Evolutionary conservation across 2,888 invertebrate genomes (phyloP).

Genomic region (Labia minor): DNA sequence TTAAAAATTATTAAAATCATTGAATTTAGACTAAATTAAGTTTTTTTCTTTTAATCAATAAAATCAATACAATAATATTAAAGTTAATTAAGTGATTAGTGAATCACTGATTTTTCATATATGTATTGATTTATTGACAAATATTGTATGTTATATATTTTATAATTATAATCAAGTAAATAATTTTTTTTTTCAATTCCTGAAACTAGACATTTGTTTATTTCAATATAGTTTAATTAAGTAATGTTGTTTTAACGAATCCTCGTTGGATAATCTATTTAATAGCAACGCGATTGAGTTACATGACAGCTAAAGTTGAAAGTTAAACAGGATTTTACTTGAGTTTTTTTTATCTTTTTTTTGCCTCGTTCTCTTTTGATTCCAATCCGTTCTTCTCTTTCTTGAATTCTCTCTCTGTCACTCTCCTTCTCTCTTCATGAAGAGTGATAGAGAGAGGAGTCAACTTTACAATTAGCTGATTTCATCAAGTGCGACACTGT

Average conservation of each 20-base stretch:
- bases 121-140: no score
- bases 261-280: neutral
- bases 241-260: neutral
- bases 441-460: neutral
- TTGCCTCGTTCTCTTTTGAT: neutral
- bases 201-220: neutral
- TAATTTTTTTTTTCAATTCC: neutral
- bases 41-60: no score
- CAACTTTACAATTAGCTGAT: constrained; percentile 13
- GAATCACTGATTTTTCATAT: no score
- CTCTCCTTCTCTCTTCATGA: no score
- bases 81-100: no score
- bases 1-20: no score
- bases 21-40: no score
- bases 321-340: neutral
- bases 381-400: no score
- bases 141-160: no score
- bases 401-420: no score
- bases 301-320: neutral
- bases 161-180: no score
- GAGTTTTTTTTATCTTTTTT: neutral
- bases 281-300: neutral
- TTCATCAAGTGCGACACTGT: neutral
- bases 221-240: neutral
- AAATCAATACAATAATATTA: no score